Evolutionary conservation across 2,888 invertebrate genomes (phyloP).

Genomic region (Eutolmus rufibarbis): DNA sequence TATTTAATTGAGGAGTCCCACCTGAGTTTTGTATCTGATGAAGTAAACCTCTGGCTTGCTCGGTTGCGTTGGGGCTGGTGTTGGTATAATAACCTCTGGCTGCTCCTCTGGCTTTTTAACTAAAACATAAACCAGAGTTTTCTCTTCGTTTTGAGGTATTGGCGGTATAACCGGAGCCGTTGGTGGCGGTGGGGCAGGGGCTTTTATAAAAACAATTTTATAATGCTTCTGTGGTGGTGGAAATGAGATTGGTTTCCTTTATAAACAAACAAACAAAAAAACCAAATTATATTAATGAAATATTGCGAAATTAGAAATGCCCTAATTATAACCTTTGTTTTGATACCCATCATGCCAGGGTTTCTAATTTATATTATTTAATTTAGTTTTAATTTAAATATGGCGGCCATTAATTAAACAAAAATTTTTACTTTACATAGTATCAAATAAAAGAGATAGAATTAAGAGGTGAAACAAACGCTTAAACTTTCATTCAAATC

Average conservation of each 20-base stretch:
- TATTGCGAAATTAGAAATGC: too few relatives aligned
- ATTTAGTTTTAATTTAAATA: too few relatives aligned
- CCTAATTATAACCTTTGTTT: not conserved
- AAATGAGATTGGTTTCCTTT: constrained; percentile 65
- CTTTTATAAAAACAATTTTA: constrained; percentile 82
- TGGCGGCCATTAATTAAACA: too few relatives aligned
- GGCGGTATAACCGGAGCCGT: constrained; percentile 69
- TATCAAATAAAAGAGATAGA: too few relatives aligned
- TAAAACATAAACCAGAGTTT: constrained; percentile 77
- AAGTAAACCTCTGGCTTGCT: constrained; percentile 80
- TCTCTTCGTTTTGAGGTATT: constrained; percentile 76
- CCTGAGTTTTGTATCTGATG: constrained; percentile 77
- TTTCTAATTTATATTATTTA: not conserved
- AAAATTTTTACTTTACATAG: too few relatives aligned
- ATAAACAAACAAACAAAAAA: constrained; percentile 35
- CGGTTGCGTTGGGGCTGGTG: constrained; percentile 75
- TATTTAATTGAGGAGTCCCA: not conserved
- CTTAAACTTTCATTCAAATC: not conserved
- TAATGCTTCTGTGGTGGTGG: constrained; percentile 78
- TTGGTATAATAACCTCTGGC: constrained; percentile 73
- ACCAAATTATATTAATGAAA: not conserved
- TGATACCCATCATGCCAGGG: not conserved
- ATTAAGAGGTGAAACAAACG: too few relatives aligned
- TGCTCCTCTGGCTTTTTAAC: constrained; percentile 78
- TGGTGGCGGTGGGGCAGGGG: constrained; percentile 71